Percentiles rank a stretch among this genome's conserved stretches.
Conservation (phyloP, 2,888 invertebrate genomes). For the Barypeithes pellucidus region DNA sequence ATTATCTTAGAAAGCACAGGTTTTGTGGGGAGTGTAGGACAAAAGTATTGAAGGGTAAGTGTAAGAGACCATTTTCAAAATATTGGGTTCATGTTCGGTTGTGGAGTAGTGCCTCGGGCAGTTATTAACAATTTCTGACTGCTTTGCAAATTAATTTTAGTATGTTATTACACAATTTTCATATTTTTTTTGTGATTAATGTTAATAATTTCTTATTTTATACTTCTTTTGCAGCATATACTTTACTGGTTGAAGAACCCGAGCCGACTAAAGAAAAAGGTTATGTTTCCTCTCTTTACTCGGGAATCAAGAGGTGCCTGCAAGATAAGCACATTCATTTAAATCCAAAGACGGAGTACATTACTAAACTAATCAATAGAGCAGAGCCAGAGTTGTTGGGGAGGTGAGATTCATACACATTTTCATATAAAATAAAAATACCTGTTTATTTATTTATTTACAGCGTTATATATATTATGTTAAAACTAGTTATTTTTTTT, state of each 20-base stretch:
- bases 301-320: slow-evolving; percentile 89
- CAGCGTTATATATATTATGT: too few relatives aligned
- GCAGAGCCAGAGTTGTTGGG: slow-evolving; percentile 94
- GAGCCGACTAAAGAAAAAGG: slow-evolving; percentile 92
- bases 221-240: slow-evolving; percentile 78
- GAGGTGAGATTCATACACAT: too few relatives aligned
- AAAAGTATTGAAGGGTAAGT: slow-evolving; percentile 79
- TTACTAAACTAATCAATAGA: slow-evolving; percentile 88
- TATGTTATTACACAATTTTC: too few relatives aligned
- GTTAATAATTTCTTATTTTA: slow-evolving; percentile 47
- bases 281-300: slow-evolving; percentile 89
- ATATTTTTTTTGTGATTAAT: too few relatives aligned
- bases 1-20: slow-evolving; percentile 92
- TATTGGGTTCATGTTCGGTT: too few relatives aligned
- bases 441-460: too few relatives aligned
- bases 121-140: too few relatives aligned
- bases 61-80: too few relatives aligned
- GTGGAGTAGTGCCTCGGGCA: too few relatives aligned
- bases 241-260: slow-evolving; percentile 87
- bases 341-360: slow-evolving; percentile 90
- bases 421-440: too few relatives aligned
- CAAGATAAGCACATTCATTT: slow-evolving; percentile 91
- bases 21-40: slow-evolving; percentile 95
- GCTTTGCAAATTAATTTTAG: too few relatives aligned
- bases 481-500: too few relatives aligned